A percentile compares a stretch with the other conserved stretches of the same genome.
These are phyloP conservation scores for Pachycephala philippinensis DNA, from an alignment of 2,113 vertebrate species.

Conservation along the genomic window DNA sequence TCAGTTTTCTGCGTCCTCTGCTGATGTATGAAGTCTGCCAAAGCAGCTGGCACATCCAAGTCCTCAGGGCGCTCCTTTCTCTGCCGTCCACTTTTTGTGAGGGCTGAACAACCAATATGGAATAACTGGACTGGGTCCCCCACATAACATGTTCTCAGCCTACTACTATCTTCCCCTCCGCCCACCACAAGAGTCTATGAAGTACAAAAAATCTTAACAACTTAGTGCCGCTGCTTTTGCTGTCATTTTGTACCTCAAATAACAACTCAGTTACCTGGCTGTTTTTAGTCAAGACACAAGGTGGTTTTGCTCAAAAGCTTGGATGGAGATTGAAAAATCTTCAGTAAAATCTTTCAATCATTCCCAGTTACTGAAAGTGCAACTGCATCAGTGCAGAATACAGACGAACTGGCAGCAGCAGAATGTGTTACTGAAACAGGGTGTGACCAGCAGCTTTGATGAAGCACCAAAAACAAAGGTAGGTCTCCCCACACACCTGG, in stretches of 20 bases:
- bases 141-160: neutral
- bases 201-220: neutral
- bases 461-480: neutral
- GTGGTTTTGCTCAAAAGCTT: neutral
- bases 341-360: neutral
- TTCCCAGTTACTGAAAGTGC: neutral
- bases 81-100: conserved; percentile 82
- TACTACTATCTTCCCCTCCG: neutral
- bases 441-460: neutral
- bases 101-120: conserved; percentile 67
- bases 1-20: conserved; percentile 87
- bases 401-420: neutral
- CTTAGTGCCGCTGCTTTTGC: neutral
- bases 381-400: neutral
- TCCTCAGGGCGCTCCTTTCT: conserved; percentile 88
- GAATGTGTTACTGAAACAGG: neutral
- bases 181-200: neutral
- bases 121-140: conserved; percentile 15
- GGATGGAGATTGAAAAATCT: neutral
- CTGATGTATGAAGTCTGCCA: conserved; percentile 95
- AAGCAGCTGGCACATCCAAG: conserved; percentile 87
- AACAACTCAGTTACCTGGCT: neutral
- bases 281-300: neutral
- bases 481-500: neutral
- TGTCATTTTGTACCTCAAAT: neutral